Base-by-base conservation (phyloP, 2,888 invertebrate genomes). In the Adineta ricciae region DNA sequence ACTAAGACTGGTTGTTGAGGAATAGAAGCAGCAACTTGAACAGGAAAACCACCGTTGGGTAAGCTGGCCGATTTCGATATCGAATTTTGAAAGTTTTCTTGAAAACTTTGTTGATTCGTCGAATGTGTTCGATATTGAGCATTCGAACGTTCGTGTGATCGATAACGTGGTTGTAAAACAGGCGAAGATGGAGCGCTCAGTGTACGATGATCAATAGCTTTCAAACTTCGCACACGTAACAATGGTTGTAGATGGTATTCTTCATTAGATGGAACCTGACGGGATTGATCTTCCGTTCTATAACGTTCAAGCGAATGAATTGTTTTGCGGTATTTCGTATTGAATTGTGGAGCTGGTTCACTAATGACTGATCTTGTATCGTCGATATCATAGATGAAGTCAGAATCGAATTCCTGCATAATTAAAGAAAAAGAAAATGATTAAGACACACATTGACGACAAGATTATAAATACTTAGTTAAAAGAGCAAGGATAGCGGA, bases 231-330 rank as follows among this genome's bases (percentile, higher is more conserved):
- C 21, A 83, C 83, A 50, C 83, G 83, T 50, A 83, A 36, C 50
- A 83, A 50, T 52, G 83, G 83, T 83, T 83, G 83, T n/a, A 83
- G n/a, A 27, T 83, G 32, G 50, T 50, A 49, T 41, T 52, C 52
- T 41, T 41, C 50, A 32, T 83, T 5, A 24, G 38, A 4, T 41
- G 78, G 78, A 78, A n/a, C 5, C 38, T n/a, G 41, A 49, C 50
- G 83, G 11, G 8, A 3, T 32, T 83, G 83, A 49, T 83, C 49
- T 27, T 50, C 49, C 2, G 21, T 14, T 83, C n/a, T 50, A 50
- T 50, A 83, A 32, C 83, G 49, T 52, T 83, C 50, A 41, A 78
- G 41, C 41, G 78, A 78, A 78, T 78, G 78, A 41, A 78, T 41
- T 41, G 78, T 78, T 41, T 78, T 78, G 4, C 78, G 78, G 50